Conservation (phyloP, 2,888 invertebrate species). For the Heliconius erato region DNA sequence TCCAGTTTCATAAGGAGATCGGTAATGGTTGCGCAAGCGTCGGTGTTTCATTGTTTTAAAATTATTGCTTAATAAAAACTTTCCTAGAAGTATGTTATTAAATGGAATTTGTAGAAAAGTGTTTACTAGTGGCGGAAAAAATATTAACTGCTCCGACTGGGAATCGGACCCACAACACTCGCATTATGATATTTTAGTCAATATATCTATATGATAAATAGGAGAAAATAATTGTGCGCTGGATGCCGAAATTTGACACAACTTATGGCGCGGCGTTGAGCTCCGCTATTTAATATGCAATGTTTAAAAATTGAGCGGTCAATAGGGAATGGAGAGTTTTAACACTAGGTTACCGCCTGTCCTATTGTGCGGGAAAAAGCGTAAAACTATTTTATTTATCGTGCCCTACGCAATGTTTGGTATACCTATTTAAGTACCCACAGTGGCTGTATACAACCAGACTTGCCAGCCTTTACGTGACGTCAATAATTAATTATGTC, state of each 20-base stretch:
- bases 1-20: constrained; percentile 49
- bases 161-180: no score
- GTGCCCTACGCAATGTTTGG: neutral
- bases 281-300: neutral
- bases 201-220: no score
- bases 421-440: neutral
- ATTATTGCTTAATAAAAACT: constrained; percentile 34
- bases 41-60: constrained; percentile 47
- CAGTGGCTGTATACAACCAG: neutral
- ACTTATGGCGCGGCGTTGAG: neutral
- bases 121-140: neutral
- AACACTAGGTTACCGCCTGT: neutral
- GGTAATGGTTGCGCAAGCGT: constrained; percentile 39
- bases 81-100: constrained; percentile 15
- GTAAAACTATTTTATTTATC: neutral
- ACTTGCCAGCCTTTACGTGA: constrained; percentile 19
- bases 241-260: neutral
- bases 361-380: neutral
- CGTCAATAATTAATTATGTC: constrained; percentile 29
- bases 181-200: no score
- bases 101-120: constrained; percentile 22
- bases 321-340: neutral
- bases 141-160: no score
- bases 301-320: neutral
- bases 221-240: no score